Evolutionary conservation across 1,140 invertebrate species (phyloP).

Genomic region (Ctenoplectra terminalis): DNA sequence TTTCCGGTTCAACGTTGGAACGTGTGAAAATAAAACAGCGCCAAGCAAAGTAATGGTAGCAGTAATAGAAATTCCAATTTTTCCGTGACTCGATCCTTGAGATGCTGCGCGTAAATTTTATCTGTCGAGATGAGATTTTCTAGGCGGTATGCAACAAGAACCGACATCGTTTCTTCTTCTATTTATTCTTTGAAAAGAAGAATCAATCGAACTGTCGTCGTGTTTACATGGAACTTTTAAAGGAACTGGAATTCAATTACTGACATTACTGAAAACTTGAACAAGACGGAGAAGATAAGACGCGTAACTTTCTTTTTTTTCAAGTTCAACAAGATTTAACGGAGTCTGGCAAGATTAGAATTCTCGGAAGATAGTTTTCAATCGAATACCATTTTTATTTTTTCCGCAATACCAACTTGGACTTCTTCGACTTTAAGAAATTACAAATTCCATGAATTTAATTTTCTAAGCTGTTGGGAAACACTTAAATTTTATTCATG

Average conservation of each 20-base stretch:
- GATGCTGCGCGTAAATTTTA: neutral
- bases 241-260: neutral
- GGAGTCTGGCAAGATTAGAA: no score
- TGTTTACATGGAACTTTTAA: neutral
- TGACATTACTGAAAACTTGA: neutral
- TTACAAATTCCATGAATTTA: no score
- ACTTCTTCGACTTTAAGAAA: no score
- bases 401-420: no score
- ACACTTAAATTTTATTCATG: no score
- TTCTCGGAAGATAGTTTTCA: no score
- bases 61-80: neutral
- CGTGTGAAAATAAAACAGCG: neutral
- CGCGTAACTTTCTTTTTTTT: neutral
- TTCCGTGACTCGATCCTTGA: neutral
- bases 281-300: neutral
- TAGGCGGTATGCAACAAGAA: neutral
- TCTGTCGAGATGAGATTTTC: neutral
- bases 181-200: neutral
- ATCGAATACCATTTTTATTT: no score
- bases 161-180: no score
- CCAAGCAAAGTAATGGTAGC: neutral
- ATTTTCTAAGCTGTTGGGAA: no score
- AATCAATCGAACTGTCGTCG: no score
- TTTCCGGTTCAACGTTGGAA: neutral
- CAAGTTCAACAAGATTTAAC: neutral